Base-by-base conservation (phyloP, 2,888 invertebrate genomes). In the Nomada hirtipes region DNA sequence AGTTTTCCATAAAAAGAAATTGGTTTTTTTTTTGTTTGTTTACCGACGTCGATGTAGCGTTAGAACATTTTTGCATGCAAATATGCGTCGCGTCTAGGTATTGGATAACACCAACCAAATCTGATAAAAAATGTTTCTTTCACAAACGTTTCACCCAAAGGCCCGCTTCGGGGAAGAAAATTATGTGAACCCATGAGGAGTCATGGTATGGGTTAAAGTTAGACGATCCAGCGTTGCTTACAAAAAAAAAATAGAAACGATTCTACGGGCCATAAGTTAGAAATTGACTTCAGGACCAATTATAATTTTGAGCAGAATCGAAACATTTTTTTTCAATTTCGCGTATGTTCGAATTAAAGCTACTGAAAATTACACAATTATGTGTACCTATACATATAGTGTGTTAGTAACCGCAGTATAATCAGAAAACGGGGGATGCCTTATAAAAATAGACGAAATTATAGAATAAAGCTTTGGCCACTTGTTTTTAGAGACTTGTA, bases 221-320 rank as follows among this genome's bases (percentile, higher is more conserved):
- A 64, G 82, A 87, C 88, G 85, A 76, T 67, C 88, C 85, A 84
- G 87, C 87, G 83, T 76, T 57, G 44, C 55, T 79, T 73, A 1
- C 52, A 85, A 79, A 70, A 23, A 72, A 72, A 77, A 76, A 70
- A 60, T 20, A 15, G 47, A 77, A 82, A 63, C 69, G 55, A 76
- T 69, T 55, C 60, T 59, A 67, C 26, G 65, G 55, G 68, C 20
- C 59, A n/a, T 26, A 55, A 67, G 18, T 75, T 71, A 65, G 57
- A 65, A 78, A 68, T 75, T 81, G 74, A 81, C 72, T 74, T 52
- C 4, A 18, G 23, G 57, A 15, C 47, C 10, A 47, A 13, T 47
- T 47, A 13, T 47, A 47, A 47, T 47, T 47, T 47, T 0, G 2
- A 47, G 47, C 47, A 47, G 47, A 47, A 47, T 47, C 47, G 47